These are phyloP conservation scores for Montipora capitata DNA, from an alignment of 92 coral and sea anemone genomes.

Conservation along the genomic window DNA sequence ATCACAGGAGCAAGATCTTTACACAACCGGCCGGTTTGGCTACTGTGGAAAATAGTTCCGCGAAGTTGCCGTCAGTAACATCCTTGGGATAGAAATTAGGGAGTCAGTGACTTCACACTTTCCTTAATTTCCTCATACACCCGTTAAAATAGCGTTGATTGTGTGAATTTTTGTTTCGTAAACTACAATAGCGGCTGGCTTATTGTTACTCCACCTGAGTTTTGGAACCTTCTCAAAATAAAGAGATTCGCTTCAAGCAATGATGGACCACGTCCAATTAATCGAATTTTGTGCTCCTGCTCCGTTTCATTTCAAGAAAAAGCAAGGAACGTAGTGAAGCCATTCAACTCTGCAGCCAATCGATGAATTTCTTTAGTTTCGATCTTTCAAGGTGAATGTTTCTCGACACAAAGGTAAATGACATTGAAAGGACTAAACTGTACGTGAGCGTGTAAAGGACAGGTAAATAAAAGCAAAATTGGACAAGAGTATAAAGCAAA, in stretches of 20 bases:
- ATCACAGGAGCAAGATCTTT: slow-evolving; percentile 19
- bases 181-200: not conserved
- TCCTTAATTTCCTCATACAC: slow-evolving; percentile 14
- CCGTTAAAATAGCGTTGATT: not conserved
- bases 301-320: not conserved
- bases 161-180: not conserved
- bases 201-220: slow-evolving; percentile 1
- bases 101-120: slow-evolving; percentile 15
- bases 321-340: not conserved
- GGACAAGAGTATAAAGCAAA: not conserved
- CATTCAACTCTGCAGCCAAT: not conserved
- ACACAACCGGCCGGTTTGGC: slow-evolving; percentile 18
- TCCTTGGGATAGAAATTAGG: not conserved
- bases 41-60: not conserved
- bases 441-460: not conserved
- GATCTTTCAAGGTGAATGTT: not conserved
- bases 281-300: not conserved
- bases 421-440: slow-evolving; percentile 8
- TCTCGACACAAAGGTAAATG: not conserved
- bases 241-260: slow-evolving; percentile 5
- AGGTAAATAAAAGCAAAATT: slow-evolving; percentile 34
- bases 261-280: not conserved
- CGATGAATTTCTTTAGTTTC: not conserved
- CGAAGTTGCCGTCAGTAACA: not conserved
- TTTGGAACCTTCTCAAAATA: not conserved